Conservation (phyloP, 2,888 invertebrate species). For the Sycophila texana region DNA sequence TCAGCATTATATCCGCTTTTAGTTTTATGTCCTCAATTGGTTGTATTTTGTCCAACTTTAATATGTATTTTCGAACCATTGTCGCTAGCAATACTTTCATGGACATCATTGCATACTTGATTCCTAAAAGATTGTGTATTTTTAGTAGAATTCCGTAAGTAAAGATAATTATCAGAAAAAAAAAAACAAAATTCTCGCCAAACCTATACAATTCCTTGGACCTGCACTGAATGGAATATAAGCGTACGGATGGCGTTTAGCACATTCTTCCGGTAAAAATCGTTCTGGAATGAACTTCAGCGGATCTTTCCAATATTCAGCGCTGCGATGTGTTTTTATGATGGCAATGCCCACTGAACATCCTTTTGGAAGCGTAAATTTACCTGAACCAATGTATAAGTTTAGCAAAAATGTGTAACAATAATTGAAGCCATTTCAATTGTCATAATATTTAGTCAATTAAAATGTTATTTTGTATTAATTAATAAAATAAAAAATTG, state of each 20-base stretch:
- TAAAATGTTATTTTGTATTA: no score
- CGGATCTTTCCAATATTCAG: constrained; percentile 63
- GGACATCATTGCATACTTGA: constrained; percentile 75
- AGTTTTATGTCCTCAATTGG: constrained; percentile 49
- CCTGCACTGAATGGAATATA: constrained; percentile 65
- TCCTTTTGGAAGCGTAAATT: constrained; percentile 60
- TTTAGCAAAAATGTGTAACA: not conserved
- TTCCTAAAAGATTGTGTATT: constrained; percentile 64
- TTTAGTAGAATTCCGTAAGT: no score
- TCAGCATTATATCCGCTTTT: constrained; percentile 60
- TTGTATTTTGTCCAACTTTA: constrained; percentile 60
- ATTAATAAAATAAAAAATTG: no score
- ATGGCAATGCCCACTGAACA: constrained; percentile 59
- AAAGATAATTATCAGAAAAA: no score
- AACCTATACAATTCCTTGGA: constrained; percentile 64
- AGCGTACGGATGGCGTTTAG: constrained; percentile 62
- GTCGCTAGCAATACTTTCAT: constrained; percentile 74
- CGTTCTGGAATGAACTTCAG: constrained; percentile 65
- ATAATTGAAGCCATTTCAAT: no score
- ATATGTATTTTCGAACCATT: constrained; percentile 69
- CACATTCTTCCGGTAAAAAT: constrained; percentile 64
- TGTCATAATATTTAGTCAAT: no score
- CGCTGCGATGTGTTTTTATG: constrained; percentile 59
- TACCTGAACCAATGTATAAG: constrained; percentile 46
- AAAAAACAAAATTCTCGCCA: not conserved